phyloP scores from a whole-genome alignment of 2,113 vertebrate genomes.

The Myrmecophaga tridactyla region DNA sequence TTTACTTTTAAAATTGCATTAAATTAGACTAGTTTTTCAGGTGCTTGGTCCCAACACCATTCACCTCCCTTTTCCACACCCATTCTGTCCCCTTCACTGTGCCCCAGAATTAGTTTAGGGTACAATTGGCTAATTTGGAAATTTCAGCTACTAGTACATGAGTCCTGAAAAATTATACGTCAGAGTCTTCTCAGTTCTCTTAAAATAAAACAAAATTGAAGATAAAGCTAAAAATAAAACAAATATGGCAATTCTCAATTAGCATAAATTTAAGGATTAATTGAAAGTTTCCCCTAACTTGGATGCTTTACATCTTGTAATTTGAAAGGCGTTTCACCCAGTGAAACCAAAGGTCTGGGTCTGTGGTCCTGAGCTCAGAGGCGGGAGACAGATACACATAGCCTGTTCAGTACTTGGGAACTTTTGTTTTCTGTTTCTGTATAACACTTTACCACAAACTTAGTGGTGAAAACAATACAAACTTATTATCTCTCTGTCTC shows the following conservation, averaged over 20 bases:
- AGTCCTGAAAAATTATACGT: not conserved
- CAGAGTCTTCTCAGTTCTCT: not conserved
- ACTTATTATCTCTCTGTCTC: not conserved
- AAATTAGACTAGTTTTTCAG: not conserved
- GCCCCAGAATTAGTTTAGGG: not conserved
- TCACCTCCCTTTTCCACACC: not conserved
- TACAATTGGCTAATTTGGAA: not conserved
- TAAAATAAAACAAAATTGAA: not conserved
- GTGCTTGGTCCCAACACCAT: accelerated
- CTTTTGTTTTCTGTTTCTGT: not conserved
- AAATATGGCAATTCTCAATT: not conserved
- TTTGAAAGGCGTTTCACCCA: not conserved
- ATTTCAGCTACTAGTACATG: not conserved
- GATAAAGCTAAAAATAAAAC: not conserved
- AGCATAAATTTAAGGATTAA: not conserved
- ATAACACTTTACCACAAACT: not conserved
- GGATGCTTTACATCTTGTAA: not conserved
- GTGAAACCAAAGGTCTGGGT: not conserved
- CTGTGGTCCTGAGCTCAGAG: not conserved
- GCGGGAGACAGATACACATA: not conserved
- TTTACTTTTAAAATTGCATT: not conserved
- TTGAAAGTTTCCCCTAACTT: not conserved
- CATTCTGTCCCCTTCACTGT: accelerated
- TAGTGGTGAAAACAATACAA: not conserved
- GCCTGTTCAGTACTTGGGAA: not conserved